Evolutionary conservation across 2,113 vertebrate species (phyloP), one percentile per base, ranked within the genome.

Genomic region (Panurus biarmicus): DNA sequence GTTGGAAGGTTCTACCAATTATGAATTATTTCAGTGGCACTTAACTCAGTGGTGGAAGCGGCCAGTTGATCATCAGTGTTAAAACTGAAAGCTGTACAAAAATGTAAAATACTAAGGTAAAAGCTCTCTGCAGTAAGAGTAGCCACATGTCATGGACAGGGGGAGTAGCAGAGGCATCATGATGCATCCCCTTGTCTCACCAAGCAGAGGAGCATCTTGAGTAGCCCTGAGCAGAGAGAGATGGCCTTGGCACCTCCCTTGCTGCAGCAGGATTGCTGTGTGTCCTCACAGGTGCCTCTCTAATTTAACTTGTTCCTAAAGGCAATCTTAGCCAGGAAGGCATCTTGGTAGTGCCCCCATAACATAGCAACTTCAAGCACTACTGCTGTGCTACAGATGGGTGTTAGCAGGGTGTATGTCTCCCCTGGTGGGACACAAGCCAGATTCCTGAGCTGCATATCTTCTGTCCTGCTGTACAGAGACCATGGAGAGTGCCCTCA

Each of bases 291-390:
- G 11, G 4, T 11, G 5, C 8, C 14, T 2, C 17, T 73, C 25
- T 24, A 26, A 29, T 23, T 23, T 15, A 51, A 12, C 31, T 9
- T 53, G 12, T 29, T 84, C 44, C 48, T 50, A 29, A 86, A 69
- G 17, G 26, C 18, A 50, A 1, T 48, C 35, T 40, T 18, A 44
- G 65, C 29, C 69, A 66, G 70, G 83, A 40, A 45, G 19, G 17
- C 1, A 5, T 11, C 69, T 86, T 66, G 82, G 40, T 44, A 48
- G 29, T 21, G 21, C 11, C 38, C 11, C 19, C 82, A 31, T 3
- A 19, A 23, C 0, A 0, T 3, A n/a, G 60, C 3, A 5, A 45
- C 23, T 29, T 74, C 42, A 33, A 54, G 47, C 16, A 45, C 38
- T 50, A 3, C 47, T 45, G 69, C 33, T 40, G 18, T 25, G 45